phyloP scores from a whole-genome alignment of 1,140 invertebrate genomes.

The Drepana arcuata region DNA sequence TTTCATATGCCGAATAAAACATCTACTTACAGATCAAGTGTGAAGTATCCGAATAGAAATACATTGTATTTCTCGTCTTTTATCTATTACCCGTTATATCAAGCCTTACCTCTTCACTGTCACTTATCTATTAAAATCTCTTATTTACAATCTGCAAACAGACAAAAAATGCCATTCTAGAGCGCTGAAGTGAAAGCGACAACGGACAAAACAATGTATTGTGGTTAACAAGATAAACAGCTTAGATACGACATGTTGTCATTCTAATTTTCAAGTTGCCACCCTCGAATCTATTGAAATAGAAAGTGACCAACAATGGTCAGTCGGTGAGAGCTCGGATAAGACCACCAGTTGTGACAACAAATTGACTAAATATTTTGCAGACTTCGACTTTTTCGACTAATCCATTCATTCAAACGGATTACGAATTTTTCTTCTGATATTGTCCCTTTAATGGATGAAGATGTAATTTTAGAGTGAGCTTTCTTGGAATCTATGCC shows the following conservation, averaged over 20 bases:
- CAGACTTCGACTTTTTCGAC: slow-evolving; percentile 20
- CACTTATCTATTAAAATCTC: too few relatives aligned
- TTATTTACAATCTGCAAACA: slow-evolving; percentile 2
- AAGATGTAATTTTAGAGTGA: too few relatives aligned
- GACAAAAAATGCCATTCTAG: slow-evolving; percentile 9
- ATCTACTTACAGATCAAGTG: too few relatives aligned
- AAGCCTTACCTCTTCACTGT: too few relatives aligned
- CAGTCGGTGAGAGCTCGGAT: slow-evolving; percentile 17
- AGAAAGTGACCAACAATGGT: slow-evolving; percentile 29
- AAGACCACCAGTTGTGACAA: slow-evolving; percentile 51
- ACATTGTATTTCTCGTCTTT: too few relatives aligned
- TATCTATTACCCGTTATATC: too few relatives aligned
- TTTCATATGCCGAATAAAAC: too few relatives aligned
- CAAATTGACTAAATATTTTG: slow-evolving; percentile 66
- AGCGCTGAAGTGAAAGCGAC: slow-evolving; percentile 42
- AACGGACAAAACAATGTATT: slow-evolving; percentile 28
- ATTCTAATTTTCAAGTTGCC: slow-evolving; percentile 46
- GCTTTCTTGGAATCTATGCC: too few relatives aligned
- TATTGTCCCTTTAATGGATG: too few relatives aligned
- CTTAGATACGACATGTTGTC: slow-evolving; percentile 42
- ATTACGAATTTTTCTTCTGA: too few relatives aligned
- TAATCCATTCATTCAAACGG: too few relatives aligned
- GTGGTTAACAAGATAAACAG: slow-evolving; percentile 27
- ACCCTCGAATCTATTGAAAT: slow-evolving; percentile 24
- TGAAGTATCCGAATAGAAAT: too few relatives aligned